Evolutionary conservation across 2,797 vertebrate genomes (phyloP).

Genomic region (Martes flavigula): DNA sequence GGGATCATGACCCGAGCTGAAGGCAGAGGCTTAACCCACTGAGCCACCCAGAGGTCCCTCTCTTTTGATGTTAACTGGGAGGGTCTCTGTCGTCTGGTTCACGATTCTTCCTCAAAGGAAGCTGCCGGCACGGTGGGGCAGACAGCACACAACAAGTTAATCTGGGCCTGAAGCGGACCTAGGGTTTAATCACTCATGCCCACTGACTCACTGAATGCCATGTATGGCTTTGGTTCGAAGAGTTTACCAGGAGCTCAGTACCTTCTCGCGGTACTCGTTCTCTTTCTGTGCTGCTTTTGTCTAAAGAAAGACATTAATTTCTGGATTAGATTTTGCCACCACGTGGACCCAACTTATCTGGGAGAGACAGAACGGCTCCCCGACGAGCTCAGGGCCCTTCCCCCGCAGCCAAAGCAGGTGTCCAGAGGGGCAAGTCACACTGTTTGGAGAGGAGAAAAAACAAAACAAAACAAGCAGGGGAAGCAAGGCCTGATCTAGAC

Average conservation of each 20-base stretch:
- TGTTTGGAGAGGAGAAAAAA: background rate
- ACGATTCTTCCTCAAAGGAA: background rate
- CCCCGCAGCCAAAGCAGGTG: constrained; percentile 63
- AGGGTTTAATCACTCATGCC: background rate
- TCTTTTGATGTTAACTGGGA: background rate
- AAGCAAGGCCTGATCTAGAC: background rate
- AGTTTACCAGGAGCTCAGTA: constrained; percentile 49
- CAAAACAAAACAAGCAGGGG: background rate
- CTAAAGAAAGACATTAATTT: constrained; percentile 61
- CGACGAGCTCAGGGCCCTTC: constrained; percentile 65
- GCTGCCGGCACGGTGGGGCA: background rate
- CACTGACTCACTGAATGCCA: background rate
- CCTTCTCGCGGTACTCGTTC: constrained; percentile 26
- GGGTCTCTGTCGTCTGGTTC: background rate
- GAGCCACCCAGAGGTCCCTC: too few species aligned
- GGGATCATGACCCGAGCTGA: too few species aligned
- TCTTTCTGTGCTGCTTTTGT: constrained; percentile 38
- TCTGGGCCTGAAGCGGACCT: background rate
- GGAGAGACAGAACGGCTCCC: constrained; percentile 60
- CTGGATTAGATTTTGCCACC: constrained; percentile 52
- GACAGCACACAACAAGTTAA: background rate
- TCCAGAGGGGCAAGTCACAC: constrained; percentile 29
- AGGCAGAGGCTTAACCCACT: too few species aligned
- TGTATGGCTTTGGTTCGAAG: constrained; percentile 20
- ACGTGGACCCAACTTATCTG: constrained; percentile 38